phyloP scores from a whole-genome alignment of 64 coral and sea anemone genomes.

The Stichodactyla mertensii region DNA sequence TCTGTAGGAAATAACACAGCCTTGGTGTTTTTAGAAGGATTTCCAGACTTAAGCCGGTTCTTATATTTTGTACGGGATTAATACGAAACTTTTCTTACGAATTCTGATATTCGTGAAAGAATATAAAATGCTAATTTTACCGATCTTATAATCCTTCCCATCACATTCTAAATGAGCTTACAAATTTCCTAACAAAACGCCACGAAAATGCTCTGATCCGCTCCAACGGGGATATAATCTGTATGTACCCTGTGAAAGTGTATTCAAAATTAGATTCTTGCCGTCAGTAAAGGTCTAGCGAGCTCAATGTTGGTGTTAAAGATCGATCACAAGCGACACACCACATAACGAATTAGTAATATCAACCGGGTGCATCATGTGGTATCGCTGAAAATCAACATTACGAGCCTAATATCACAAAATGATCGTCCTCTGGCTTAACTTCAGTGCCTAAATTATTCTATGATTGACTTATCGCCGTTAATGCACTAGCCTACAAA shows the following conservation, averaged over 20 bases:
- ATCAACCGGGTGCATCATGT: background rate
- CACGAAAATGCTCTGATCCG: background rate
- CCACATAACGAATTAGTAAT: background rate
- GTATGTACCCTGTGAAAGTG: too few species aligned
- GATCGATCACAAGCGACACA: background rate
- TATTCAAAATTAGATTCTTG: background rate
- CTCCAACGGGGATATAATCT: background rate
- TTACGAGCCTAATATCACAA: background rate
- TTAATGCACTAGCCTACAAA: background rate
- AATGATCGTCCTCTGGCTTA: background rate
- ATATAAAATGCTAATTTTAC: background rate
- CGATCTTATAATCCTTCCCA: background rate
- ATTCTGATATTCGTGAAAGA: background rate
- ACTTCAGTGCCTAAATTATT: background rate
- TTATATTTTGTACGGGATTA: background rate
- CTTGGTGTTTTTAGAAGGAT: background rate
- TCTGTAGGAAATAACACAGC: background rate
- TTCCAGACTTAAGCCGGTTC: background rate
- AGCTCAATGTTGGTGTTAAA: background rate
- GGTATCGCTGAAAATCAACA: background rate
- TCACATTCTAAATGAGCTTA: background rate
- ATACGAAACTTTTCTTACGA: background rate
- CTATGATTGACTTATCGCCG: background rate
- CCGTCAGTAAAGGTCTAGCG: background rate
- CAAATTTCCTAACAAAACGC: slow-evolving; percentile 2